Evolutionary conservation across 2,113 vertebrate genomes (phyloP), one percentile per base, ranked within the genome.

Genomic region (Tupaia chinensis): DNA sequence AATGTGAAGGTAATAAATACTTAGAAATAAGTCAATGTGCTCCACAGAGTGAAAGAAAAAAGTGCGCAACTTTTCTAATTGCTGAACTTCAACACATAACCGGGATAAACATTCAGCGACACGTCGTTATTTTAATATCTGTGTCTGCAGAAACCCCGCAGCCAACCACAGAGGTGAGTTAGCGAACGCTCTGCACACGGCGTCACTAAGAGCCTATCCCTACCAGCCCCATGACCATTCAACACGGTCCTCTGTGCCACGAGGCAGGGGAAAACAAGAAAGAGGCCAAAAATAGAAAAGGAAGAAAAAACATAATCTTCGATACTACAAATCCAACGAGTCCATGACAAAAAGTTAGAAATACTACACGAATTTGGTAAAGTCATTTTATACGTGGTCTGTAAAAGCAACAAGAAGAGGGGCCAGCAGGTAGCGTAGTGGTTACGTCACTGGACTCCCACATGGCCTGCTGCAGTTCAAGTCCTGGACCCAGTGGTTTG

Each of bases 221-320:
- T 27, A 4, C 15, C 15, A 0, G 14, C 12, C 0, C 23, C 53
- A 44, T 15, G 14, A 54, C 29, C 5, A 6, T 3, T 68, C 60
- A 20, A 27, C n/a, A 15, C 5, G 4, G 10, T 9, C 4, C 23
- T 17, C 5, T n/a, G 22, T 4, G 29, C 22, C 5, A 11, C 19
- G n/a, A 66, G 13, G 58, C 20, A 17, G 61, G 72, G 56, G 32
- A 76, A 29, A 78, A 54, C 53, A 63, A 25, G 14, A 1, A 16
- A 32, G 19, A n/a, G 16, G 11, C 20, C 8, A 56, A 19, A 56
- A 7, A 7, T 0, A 76, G 70, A 68, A 76, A 73, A 53, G 10
- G 66, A 60, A 63, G 10, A 1, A 17, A 44, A 25, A 53, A 29
- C 0, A 4, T 20, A 2, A 13, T 9, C 27, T 1, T 9, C 34